Conservation (phyloP, 1,140 invertebrate species). For the Medauroidea extradentata region DNA sequence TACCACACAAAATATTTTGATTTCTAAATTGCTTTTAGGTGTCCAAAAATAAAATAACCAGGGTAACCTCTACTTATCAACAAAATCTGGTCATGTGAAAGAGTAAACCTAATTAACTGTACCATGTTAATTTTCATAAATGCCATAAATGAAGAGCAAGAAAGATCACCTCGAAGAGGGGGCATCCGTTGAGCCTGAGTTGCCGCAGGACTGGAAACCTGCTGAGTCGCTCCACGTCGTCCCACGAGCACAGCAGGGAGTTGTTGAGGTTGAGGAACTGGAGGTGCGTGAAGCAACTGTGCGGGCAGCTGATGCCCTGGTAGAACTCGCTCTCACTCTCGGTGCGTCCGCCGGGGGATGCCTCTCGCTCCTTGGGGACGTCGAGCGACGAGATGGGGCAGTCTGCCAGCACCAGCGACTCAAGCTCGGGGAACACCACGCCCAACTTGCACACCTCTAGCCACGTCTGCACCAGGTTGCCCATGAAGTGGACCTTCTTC, state of each 20-base stretch:
- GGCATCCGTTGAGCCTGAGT: slow-evolving; percentile 64
- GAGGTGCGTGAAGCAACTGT: slow-evolving; percentile 60
- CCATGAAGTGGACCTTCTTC: slow-evolving; percentile 74
- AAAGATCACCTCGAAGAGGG: slow-evolving; percentile 57
- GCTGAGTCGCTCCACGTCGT: slow-evolving; percentile 78
- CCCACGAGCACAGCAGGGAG: slow-evolving; percentile 75
- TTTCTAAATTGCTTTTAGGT: too few relatives aligned
- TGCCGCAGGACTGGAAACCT: slow-evolving; percentile 77
- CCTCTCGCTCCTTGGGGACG: slow-evolving; percentile 3
- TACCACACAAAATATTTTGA: too few relatives aligned
- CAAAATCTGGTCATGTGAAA: too few relatives aligned
- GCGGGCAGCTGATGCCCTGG: slow-evolving; percentile 43
- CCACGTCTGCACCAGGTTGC: slow-evolving; percentile 79
- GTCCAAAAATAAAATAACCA: too few relatives aligned
- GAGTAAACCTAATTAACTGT: too few relatives aligned
- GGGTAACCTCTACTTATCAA: too few relatives aligned
- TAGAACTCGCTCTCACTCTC: slow-evolving; percentile 19
- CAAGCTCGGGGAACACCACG: slow-evolving; percentile 74
- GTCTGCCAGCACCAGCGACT: slow-evolving; percentile 79
- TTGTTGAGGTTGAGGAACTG: slow-evolving; percentile 81
- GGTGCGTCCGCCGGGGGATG: slow-evolving; percentile 4
- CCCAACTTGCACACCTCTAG: slow-evolving; percentile 77
- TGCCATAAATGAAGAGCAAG: too few relatives aligned
- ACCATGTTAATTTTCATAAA: too few relatives aligned
- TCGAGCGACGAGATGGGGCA: slow-evolving; percentile 68